Conservation (phyloP, 2,888 invertebrate genomes). For the Fragum fragum region DNA sequence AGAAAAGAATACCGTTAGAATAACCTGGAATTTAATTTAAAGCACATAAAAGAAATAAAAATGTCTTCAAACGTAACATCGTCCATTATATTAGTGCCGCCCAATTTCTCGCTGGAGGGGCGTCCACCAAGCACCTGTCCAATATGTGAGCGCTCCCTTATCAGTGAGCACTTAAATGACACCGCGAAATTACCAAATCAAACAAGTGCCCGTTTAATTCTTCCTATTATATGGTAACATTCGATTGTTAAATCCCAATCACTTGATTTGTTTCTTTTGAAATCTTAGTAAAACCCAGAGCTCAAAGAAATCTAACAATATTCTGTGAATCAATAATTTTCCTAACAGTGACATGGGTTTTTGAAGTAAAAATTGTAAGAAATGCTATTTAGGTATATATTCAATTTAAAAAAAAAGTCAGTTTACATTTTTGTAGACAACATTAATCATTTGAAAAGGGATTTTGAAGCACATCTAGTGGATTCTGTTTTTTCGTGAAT, state of each 20-base stretch:
- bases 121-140: conserved; percentile 1
- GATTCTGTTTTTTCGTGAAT: too few species aligned
- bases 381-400: too few species aligned
- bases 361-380: too few species aligned
- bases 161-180: conserved; percentile 14
- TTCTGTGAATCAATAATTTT: conserved; percentile 46
- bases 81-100: conserved; percentile 9
- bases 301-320: conserved; percentile 36
- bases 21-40: too few species aligned
- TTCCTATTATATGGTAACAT: conserved; percentile 36
- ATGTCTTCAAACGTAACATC: background rate
- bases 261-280: conserved; percentile 54
- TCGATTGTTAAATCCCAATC: conserved; percentile 54
- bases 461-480: too few species aligned
- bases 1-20: too few species aligned
- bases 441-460: too few species aligned
- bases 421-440: too few species aligned
- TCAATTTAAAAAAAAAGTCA: too few species aligned
- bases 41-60: too few species aligned
- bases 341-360: background rate
- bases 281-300: conserved; percentile 22
- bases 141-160: conserved; percentile 9
- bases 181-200: conserved; percentile 46
- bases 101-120: conserved; percentile 29
- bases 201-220: conserved; percentile 45